Conservation (phyloP, 2,797 vertebrate species). For the Aphelocoma californica region DNA sequence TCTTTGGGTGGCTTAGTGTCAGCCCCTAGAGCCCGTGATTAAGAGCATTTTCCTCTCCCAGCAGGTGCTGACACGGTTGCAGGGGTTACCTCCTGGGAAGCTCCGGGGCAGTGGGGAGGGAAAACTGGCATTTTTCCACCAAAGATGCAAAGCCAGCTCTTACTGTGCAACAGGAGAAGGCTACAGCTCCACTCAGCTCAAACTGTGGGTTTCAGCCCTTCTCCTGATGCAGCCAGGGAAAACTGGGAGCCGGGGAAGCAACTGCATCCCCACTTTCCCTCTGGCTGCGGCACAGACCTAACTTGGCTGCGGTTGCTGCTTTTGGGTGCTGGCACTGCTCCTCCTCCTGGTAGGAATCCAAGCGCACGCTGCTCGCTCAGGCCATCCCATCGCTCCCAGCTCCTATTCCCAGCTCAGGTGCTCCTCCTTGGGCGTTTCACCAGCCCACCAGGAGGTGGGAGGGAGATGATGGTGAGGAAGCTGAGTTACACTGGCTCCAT, state of each 20-base stretch:
- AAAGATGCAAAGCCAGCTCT: neutral
- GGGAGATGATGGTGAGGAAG: neutral
- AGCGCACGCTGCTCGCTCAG: neutral
- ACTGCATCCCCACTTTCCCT: neutral
- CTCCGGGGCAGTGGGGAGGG: neutral
- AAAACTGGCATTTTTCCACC: accelerated
- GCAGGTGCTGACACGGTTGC: neutral
- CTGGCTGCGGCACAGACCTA: accelerated
- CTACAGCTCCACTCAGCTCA: neutral
- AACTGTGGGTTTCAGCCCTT: accelerated
- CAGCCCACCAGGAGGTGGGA: neutral
- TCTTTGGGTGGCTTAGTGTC: neutral
- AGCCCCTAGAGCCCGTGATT: neutral
- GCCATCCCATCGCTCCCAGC: too few species aligned
- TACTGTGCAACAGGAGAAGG: accelerated
- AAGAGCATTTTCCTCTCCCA: neutral
- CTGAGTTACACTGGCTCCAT: neutral
- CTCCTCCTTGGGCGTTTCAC: neutral
- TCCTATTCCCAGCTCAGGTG: neutral
- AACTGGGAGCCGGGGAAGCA: neutral
- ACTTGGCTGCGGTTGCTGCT: neutral
- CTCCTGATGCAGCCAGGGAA: neutral
- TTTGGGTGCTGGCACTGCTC: neutral
- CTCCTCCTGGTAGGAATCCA: neutral
- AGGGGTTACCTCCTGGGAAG: neutral